phyloP scores from a whole-genome alignment of 2,888 invertebrate species.

The Teinopalpus imperialis region DNA sequence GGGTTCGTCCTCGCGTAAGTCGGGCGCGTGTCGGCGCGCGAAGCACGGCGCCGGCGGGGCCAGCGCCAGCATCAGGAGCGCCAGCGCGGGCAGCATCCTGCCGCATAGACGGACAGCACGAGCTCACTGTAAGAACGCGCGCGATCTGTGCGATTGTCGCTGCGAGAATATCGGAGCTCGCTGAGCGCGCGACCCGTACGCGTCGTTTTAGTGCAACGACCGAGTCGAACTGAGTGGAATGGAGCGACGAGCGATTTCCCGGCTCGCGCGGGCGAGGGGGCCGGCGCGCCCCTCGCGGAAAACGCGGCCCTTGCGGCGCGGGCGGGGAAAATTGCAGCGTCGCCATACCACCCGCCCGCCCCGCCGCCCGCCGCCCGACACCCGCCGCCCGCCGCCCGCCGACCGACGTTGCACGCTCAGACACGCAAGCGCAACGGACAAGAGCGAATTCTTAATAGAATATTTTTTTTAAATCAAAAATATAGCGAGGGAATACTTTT shows the following conservation, averaged over 20 bases:
- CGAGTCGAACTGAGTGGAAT: slow-evolving; percentile 73
- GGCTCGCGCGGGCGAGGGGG: slow-evolving; percentile 66
- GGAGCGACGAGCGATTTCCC: slow-evolving; percentile 70
- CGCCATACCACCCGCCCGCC: slow-evolving; percentile 48
- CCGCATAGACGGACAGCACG: slow-evolving; percentile 56
- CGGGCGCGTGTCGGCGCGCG: slow-evolving; percentile 83
- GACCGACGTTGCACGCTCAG: slow-evolving; percentile 28
- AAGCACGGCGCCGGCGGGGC: slow-evolving; percentile 54
- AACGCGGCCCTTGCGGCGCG: slow-evolving; percentile 60
- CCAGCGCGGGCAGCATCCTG: slow-evolving; percentile 65
- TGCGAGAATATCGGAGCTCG: slow-evolving; percentile 50
- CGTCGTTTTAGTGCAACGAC: slow-evolving; percentile 74
- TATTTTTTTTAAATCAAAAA: no score
- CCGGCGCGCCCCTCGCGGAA: slow-evolving; percentile 75
- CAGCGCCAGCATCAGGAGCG: slow-evolving; percentile 62
- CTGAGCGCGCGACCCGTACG: slow-evolving; percentile 56
- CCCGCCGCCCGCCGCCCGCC: neutral
- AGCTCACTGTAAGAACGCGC: slow-evolving; percentile 75
- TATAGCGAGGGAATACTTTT: no score
- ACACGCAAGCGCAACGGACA: slow-evolving; percentile 8
- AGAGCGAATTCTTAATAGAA: neutral
- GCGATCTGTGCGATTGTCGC: slow-evolving; percentile 47
- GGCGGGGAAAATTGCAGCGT: slow-evolving; percentile 72
- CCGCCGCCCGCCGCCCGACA: slow-evolving; percentile 41
- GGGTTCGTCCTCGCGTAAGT: slow-evolving; percentile 85